Base-by-base conservation (phyloP, 2,797 vertebrate species). In the Hirundo rustica region DNA sequence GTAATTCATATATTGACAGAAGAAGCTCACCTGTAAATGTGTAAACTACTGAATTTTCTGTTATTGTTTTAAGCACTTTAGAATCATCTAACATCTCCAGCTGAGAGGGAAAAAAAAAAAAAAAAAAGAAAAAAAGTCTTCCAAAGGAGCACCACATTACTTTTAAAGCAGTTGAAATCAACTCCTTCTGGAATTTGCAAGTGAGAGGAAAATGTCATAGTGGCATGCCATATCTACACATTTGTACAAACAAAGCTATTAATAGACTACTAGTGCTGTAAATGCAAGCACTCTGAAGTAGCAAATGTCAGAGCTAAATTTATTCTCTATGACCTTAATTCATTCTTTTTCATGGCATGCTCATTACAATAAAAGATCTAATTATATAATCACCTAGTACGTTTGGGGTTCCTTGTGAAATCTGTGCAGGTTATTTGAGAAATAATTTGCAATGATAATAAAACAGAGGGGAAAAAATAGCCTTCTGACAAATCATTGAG, bases 241-340 rank as follows among this genome's bases (percentile, higher is more conserved):
- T 80, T 91, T 89, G 76, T 70, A 82, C 16, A 79, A 82, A 78
- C n/a, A 68, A 80, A 72, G 53, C 16, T 89, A 75, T 83, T 95
- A 89, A 92, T 80, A 58, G 65, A 83, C 42, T 72, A 65, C 18
- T 64, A 80, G 30, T 74, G 32, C 34, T 80, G 45, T 30, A 67
- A 87, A 95, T 92, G n/a, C 34, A 72, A 71, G 42, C 34, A 74
- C 38, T 83, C 34, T 12, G 32, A 93, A 88, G 23, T 26, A 74
- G 38, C 29, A 89, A 88, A 93, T 93, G 57, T 91, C 75, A 85
- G 34, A 72, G 34, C 4, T 83, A 92, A 74, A 57, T 73, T 87
- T 85, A 60, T 79, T 82, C 26, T 71, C 34, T 88, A 2, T 88
- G 65, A 91, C 32, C 48, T 85, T 88, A 85, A 82, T 77, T 77